Evolutionary conservation across 2,113 vertebrate genomes (phyloP), one percentile per base, ranked within the genome.

Genomic region (Petrocephalus microphthalmus): DNA sequence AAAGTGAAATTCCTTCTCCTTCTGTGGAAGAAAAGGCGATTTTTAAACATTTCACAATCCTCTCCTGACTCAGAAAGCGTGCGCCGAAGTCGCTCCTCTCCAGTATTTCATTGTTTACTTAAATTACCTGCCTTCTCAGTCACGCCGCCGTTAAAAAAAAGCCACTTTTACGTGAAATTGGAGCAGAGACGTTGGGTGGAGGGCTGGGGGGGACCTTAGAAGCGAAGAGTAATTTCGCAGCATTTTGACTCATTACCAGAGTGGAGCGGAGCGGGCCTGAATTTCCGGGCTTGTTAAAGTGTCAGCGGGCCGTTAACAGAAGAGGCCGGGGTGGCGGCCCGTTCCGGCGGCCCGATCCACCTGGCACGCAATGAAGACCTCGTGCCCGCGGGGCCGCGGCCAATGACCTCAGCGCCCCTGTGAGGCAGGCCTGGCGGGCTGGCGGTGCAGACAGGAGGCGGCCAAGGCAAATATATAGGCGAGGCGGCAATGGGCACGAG

Each of bases 231-330:
- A 29, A 13, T 64, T 82, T 88, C 7, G 81, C 19, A 20, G 84
- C 64, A 19, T 88, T 88, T 53, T 89, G 89, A 92, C 91, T 91
- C 90, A 90, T 91, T 89, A 86, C 89, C 25, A 29, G 52, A 87
- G 67, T 78, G 37, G 52, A 86, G 83, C 81, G 54, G 87, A 57
- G 88, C 56, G 1, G 89, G 89, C 82, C 22, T 90, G 90, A 92
- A 71, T 86, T 91, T 89, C 90, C 90, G 90, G n/a, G 90, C 93
- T 88, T 84, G 0, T 95, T 94, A 94, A 94, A 93, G 90, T 93
- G 94, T 95, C 94, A 94, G 89, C 92, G 92, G 90, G 91, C 94
- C 89, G 0, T 94, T 94, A 94, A 93, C 88, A 90, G 81, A 84
- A 87, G 20, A 88, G 84, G 86, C 88, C 89, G 88, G 33, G 42